phyloP scores from a whole-genome alignment of 2,113 vertebrate species.

The Nibea coibor region DNA sequence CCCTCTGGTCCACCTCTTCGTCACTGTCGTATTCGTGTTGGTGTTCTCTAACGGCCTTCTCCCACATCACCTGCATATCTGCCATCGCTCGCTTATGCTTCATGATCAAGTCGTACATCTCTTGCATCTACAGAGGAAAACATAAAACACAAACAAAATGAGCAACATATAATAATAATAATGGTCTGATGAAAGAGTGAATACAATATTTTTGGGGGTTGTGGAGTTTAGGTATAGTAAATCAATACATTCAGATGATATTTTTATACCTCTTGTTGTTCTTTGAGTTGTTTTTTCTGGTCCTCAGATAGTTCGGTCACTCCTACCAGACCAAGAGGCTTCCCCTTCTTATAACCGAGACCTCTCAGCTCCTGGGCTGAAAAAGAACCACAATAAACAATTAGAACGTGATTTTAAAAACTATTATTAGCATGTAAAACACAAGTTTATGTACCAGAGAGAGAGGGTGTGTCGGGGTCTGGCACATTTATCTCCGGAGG shows the following conservation, averaged over 20 bases:
- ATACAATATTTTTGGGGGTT: neutral
- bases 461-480: constrained; percentile 65
- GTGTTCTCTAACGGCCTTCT: constrained; percentile 91
- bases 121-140: constrained; percentile 90
- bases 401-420: neutral
- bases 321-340: constrained; percentile 94
- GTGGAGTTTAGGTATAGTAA: neutral
- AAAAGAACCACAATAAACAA: constrained; percentile 47
- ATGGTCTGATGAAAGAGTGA: neutral
- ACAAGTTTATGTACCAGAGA: constrained; percentile 74
- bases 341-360: constrained; percentile 96
- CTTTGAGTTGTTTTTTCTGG: constrained; percentile 96
- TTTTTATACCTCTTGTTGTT: constrained; percentile 93
- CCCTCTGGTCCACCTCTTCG: constrained; percentile 91
- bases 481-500: constrained; percentile 75
- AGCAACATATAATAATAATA: neutral
- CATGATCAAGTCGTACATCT: constrained; percentile 99
- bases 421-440: neutral
- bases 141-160: neutral
- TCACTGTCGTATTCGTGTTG: constrained; percentile 97
- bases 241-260: neutral
- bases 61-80: constrained; percentile 98
- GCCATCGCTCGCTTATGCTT: constrained; percentile 97
- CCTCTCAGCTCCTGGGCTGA: constrained; percentile 94
- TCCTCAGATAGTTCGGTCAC: constrained; percentile 96